Evolutionary conservation across 2,888 invertebrate species (phyloP), one percentile per base, ranked within the genome.

Genomic region (Acanthopleura granulata): DNA sequence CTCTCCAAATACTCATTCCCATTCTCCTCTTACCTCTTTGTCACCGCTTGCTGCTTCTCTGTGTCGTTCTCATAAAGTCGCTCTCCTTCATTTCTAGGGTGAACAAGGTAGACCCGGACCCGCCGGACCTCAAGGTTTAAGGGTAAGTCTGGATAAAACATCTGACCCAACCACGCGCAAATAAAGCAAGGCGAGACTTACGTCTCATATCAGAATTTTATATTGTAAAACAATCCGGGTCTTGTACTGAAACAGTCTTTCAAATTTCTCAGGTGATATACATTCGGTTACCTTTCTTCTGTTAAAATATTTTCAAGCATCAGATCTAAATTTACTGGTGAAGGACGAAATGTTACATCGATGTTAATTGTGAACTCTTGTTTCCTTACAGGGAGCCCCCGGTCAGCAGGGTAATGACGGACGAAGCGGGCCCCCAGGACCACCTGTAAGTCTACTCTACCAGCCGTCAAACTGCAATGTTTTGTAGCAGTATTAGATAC

Each of bases 331-430:
- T 40, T 40, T 40, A 40, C 9, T 6, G 40, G 40, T 40, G 40
- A 40, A 40, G 9, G 40, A 40, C 9, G 4, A 40, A 40, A 40
- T 9, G 9, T 40, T 6, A 40, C 40, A 40, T 9, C 4, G 40
- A 40, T 57, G 22, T 12, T 18, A 12, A 57, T 12, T 4, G 3
- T 22, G 3, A 6, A 9, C 51, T 25, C 18, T 27, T 51, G 18
- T 69, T 27, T 76, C 27, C 66, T 78, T 76, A 25, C 72, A 87
- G 87, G 89, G 89, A 73, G 57, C 80, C 18, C 74, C 84, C 16
- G 89, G 89, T 75, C 75, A 77, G 11, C 66, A 82, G 15, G 87
- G 87, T 16, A 77, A 80, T 50, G 84, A 84, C 73, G 87, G 87
- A 1, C 27, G 80, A 16, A 77, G 81, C 15, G 87, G 87, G 72